Evolutionary conservation across 2,113 vertebrate species (phyloP).

Genomic region (Mungos mungo): DNA sequence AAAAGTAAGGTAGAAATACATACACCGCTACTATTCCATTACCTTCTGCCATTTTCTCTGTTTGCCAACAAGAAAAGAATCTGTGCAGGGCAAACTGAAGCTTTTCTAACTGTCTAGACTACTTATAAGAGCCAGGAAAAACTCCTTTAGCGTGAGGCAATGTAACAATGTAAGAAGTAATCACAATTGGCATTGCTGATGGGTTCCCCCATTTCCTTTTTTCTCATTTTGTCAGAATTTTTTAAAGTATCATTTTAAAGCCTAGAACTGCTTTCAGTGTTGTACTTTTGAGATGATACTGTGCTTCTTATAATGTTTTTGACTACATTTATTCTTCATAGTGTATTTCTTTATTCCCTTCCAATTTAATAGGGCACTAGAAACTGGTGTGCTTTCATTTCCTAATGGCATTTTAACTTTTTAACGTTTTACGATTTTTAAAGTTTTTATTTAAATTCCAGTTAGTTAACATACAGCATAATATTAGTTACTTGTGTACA

Average conservation of each 20-base stretch:
- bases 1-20: neutral
- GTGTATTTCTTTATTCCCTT: neutral
- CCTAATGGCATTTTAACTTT: neutral
- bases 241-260: neutral
- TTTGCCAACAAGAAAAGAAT: neutral
- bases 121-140: neutral
- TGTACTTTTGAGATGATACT: neutral
- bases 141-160: neutral
- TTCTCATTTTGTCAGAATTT: neutral
- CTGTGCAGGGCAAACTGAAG: neutral
- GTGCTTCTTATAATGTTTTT: neutral
- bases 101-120: neutral
- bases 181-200: neutral
- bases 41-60: neutral
- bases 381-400: neutral
- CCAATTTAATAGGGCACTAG: neutral
- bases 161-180: neutral
- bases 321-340: neutral
- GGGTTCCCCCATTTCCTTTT: neutral
- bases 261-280: neutral
- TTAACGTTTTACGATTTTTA: neutral
- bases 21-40: neutral
- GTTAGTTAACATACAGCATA: neutral
- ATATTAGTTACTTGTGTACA: neutral
- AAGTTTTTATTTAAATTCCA: neutral